These are phyloP conservation scores for Xenopus tropicalis DNA, from an alignment of 2,113 vertebrate species.

Conservation along the genomic window DNA sequence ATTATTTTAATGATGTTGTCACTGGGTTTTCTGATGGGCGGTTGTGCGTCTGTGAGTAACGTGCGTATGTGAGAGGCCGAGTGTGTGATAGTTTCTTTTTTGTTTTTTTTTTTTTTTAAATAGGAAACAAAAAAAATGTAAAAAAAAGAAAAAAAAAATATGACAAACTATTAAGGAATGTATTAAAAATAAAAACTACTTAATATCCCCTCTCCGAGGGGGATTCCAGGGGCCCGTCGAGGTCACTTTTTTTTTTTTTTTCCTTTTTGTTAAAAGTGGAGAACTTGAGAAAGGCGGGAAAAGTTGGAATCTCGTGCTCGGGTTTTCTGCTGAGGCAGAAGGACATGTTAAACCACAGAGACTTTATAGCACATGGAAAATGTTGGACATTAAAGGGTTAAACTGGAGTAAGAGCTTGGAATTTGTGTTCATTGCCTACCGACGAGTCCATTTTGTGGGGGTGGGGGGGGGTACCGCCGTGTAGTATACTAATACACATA, in stretches of 20 bases:
- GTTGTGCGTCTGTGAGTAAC: conserved; percentile 41
- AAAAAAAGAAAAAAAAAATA: conserved; percentile 29
- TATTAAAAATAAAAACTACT: conserved; percentile 47
- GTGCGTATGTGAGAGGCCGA: conserved; percentile 15
- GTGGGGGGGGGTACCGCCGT: no score
- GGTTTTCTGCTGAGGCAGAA: conserved; percentile 2
- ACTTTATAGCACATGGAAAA: conserved; percentile 37
- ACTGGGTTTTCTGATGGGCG: conserved; percentile 42
- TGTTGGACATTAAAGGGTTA: conserved; percentile 33
- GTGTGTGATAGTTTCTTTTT: conserved; percentile 34
- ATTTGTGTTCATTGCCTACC: neutral
- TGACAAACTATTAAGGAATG: conserved; percentile 50
- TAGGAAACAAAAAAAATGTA: conserved; percentile 46
- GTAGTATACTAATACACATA: no score
- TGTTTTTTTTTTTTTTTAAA: conserved; percentile 43
- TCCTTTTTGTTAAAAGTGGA: conserved; percentile 6
- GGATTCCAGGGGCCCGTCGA: conserved; percentile 1
- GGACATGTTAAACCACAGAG: conserved; percentile 44
- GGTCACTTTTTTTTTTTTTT: conserved; percentile 9
- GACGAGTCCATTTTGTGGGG: no score
- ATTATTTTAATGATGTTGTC: conserved; percentile 41
- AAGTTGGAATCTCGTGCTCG: neutral
- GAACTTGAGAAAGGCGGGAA: neutral
- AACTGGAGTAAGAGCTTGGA: conserved; percentile 14
- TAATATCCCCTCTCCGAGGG: conserved; percentile 14